Evolutionary conservation across 2,113 vertebrate genomes (phyloP).

Genomic region (Chaetops frenatus): DNA sequence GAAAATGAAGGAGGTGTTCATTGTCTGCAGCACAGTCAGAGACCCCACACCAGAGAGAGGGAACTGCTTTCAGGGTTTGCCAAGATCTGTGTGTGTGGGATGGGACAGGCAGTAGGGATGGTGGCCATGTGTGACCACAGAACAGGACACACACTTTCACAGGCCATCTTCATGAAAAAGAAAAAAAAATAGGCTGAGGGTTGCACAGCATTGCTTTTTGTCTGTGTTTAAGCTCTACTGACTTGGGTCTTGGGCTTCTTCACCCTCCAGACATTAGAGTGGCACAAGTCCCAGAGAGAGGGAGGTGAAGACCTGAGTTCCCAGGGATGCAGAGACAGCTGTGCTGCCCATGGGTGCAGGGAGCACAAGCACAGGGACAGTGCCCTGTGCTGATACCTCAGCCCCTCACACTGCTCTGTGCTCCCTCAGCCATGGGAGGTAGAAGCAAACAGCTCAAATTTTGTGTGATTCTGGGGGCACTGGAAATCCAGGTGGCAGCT

Average conservation of each 20-base stretch:
- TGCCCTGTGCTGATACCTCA: neutral
- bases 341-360: accelerated
- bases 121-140: neutral
- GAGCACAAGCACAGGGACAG: neutral
- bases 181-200: accelerated
- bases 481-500: neutral
- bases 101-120: neutral
- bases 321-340: neutral
- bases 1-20: neutral
- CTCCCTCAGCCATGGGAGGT: neutral
- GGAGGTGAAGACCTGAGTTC: neutral
- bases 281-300: neutral
- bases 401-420: accelerated
- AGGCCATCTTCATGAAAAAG: accelerated
- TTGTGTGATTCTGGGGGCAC: neutral
- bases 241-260: neutral
- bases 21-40: neutral
- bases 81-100: neutral
- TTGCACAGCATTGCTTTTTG: neutral
- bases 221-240: neutral
- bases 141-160: neutral
- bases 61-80: neutral
- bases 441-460: neutral
- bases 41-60: neutral
- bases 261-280: neutral